Evolutionary conservation across 1,140 invertebrate genomes (phyloP), one percentile per base, ranked within the genome.

Genomic region (Orius insidiosus): DNA sequence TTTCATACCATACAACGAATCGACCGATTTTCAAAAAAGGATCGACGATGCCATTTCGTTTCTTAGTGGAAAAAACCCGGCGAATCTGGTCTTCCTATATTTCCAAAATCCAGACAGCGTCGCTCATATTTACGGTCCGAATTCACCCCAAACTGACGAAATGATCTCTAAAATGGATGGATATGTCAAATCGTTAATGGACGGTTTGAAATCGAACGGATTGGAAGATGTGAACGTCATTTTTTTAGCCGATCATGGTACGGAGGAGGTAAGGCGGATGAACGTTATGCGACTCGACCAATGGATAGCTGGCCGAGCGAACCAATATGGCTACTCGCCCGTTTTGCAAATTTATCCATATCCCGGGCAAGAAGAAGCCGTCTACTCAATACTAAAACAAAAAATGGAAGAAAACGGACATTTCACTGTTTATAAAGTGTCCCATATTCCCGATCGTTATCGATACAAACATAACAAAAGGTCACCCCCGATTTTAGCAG

Each of bases 181-280:
- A 35, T 59, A 71, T 15, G 69, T 75, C 1, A 59, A 63, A 38
- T 72, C 75, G 56, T 57, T 78, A 36, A 60, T 78, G 53, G 50
- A 69, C 11, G 61, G 69, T 52, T 52, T 80, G 19, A 56, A 61
- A 30, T 44, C 59, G 1, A 54, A 66, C 46, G 58, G 63, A 7
- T 58, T 81, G 32, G 62, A 74, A 55, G 58, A 57, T 40, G 63
- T 79, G 0, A 81, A 82, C 59, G 60, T 84, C 1, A 67, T 84
- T 47, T 64, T 84, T 37, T 59, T 80, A 2, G 79, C 77, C 58
- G 82, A 85, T 61, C 81, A 85, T 62, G 81, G 82, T 10, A 80
- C 83, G 74, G 54, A 67, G 1, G 57, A 61, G 18, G 65, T 75
- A 1, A 65, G 59, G 4, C 52, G 59, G 37, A 59, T 67, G 30